A percentile compares a stretch with the other conserved stretches of the same genome.
phyloP scores from a whole-genome alignment of 1,140 invertebrate genomes.

The Palaemon carinicauda region DNA sequence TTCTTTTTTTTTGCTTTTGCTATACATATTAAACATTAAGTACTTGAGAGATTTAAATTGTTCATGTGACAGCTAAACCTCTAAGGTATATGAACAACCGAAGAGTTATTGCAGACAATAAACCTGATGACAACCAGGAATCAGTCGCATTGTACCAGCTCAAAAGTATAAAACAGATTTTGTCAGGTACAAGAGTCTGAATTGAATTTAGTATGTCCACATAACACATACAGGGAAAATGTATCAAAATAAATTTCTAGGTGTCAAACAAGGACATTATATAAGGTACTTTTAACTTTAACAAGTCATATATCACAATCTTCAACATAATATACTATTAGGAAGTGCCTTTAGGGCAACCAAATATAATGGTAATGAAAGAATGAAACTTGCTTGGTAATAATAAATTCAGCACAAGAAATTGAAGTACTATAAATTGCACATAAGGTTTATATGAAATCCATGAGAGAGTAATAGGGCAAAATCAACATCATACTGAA shows the following conservation, averaged over 20 bases:
- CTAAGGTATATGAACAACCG: constrained; percentile 10
- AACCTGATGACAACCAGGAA: constrained; percentile 30
- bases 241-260: constrained; percentile 39
- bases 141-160: not conserved
- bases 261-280: constrained; percentile 44
- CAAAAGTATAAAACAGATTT: constrained; percentile 37
- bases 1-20: not conserved
- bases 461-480: constrained; percentile 34
- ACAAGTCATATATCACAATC: constrained; percentile 50
- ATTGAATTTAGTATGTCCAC: not conserved
- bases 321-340: constrained; percentile 42
- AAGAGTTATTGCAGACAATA: constrained; percentile 33
- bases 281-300: constrained; percentile 18
- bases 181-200: constrained; percentile 47
- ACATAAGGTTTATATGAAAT: constrained; percentile 36
- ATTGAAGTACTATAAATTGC: constrained; percentile 55
- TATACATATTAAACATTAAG: constrained; percentile 27
- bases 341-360: constrained; percentile 50
- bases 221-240: not conserved
- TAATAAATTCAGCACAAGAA: not conserved
- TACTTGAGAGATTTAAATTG: constrained; percentile 12
- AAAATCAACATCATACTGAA: constrained; percentile 19
- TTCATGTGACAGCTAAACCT: constrained; percentile 12
- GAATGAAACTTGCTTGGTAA: constrained; percentile 22
- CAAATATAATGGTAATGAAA: constrained; percentile 34